Evolutionary conservation across 2,113 vertebrate species (phyloP), one percentile per base, ranked within the genome.

Genomic region (Microcebus tavaratra): DNA sequence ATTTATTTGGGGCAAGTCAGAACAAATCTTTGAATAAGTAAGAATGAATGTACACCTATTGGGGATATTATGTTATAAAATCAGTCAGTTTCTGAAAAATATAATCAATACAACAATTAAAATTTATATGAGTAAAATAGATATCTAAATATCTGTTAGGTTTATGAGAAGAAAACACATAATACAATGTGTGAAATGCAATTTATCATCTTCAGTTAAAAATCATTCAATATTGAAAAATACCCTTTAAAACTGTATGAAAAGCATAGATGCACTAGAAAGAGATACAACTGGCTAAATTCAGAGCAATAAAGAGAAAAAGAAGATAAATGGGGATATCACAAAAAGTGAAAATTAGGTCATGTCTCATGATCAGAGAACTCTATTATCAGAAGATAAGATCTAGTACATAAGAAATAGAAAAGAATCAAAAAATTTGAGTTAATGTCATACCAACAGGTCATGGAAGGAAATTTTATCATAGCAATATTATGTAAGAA

Each of bases 271-370:
- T 85, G 6, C 36, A 81, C 17, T 75, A 57, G 55, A 53, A 39
- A 92, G 18, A 81, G 39, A 72, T 67, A 82, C 65, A 84, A 39
- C 8, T 72, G n/a, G 78, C n/a, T 96, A 48, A 39, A 81, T 81
- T 85, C 50, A 81, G 25, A 88, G 59, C 27, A 81, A 75, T 36
- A 29, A 5, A 68, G 50, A 85, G 31, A 96, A 88, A 7, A 92
- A 96, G 7, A 92, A 96, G 68, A 80, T 90, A 92, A 72, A 42
- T 91, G 21, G 8, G n/a, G 57, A 80, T 95, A 6, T 63, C 31
- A 93, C 57, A 70, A 85, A 79, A 91, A 65, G 27, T 80, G n/a
- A 67, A 95, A 91, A 91, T 67, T 75, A 61, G n/a, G 27, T 88
- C 63, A 88, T n/a, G 15, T 78, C 27, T 95, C 48, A 78, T 88